Evolutionary conservation across 2,113 vertebrate genomes (phyloP), one percentile per base, ranked within the genome.

Genomic region (Lasiurus cinereus): DNA sequence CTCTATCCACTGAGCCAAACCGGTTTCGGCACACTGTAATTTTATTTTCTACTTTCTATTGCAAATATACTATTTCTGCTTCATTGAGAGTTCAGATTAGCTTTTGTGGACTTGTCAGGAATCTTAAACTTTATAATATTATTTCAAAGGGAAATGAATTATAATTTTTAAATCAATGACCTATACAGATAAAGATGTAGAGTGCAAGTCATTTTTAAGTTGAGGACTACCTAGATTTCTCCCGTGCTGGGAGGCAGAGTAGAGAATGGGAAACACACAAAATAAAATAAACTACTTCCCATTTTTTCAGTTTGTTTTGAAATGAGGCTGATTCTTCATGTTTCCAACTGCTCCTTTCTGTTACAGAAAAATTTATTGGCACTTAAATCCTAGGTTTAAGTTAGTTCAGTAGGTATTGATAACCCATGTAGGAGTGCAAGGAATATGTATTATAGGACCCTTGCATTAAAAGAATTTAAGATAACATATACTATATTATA

Each of bases 111-210:
- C 33, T 69, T 84, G 12, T 39, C 21, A 52, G 84, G 74, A 59
- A 64, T 78, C 69, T 82, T 77, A 94, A 84, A 46, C 2, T 43
- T 66, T 90, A 80, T 82, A 72, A 56, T 70, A 73, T 59, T 83
- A 70, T 90, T 52, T 87, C 66, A 88, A 88, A 88, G 82, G 67
- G 27, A 88, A 78, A 72, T 94, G 62, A 48, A 85, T 67, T 84
- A 27, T 78, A 54, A 64, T 88, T 94, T 83, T 84, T 50, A 85
- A 91, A 90, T 85, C 83, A 88, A 56, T 93, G 77, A 85, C 46
- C 12, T 59, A 54, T 0, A 24, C 48, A 18, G 82, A 10, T 31
- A 54, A 91, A 83, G n/a, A 66, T 62, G 15, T 67, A 36, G 39
- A 76, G 8, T 48, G 48, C 15, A 73, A 14, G 29, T 94, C 84